These are phyloP conservation scores for Ectemnius continuus DNA, from an alignment of 2,888 invertebrate genomes.

Conservation along the genomic window DNA sequence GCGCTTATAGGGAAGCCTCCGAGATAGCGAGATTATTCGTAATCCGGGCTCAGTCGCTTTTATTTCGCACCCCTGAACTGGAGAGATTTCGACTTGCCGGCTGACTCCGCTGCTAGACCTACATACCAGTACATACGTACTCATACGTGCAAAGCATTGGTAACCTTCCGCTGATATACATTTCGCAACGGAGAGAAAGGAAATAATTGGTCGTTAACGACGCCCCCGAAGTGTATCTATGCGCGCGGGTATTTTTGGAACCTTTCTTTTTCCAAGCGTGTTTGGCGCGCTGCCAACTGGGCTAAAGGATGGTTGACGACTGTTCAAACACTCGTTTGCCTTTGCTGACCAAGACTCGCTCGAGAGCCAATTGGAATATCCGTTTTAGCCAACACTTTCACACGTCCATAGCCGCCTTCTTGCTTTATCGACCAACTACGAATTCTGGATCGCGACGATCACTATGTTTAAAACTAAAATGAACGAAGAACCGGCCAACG, in stretches of 20 bases:
- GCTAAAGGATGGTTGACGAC: conserved; percentile 64
- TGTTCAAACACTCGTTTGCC: conserved; percentile 69
- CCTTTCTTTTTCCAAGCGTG: conserved; percentile 50
- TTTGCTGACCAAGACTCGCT: conserved; percentile 57
- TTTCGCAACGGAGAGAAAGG: conserved; percentile 30
- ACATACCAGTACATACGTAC: too few relatives aligned
- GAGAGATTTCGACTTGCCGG: too few relatives aligned
- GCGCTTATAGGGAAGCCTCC: too few relatives aligned
- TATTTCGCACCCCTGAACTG: too few relatives aligned
- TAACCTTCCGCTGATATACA: too few relatives aligned
- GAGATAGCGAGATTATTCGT: too few relatives aligned
- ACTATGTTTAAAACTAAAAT: too few relatives aligned
- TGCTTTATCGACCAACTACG: background rate
- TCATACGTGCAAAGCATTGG: too few relatives aligned
- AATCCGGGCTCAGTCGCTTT: too few relatives aligned
- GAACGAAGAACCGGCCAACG: too few relatives aligned
- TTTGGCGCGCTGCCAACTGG: conserved; percentile 63
- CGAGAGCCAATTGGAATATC: conserved; percentile 51
- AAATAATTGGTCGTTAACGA: conserved; percentile 54
- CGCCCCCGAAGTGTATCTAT: conserved; percentile 46
- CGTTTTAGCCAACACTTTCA: conserved; percentile 32
- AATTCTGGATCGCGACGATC: too few relatives aligned
- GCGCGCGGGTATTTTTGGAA: conserved; percentile 53
- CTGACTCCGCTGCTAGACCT: too few relatives aligned
- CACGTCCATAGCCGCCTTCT: conserved; percentile 29